phyloP scores from a whole-genome alignment of 2,113 vertebrate species.

The Siniperca knerii region DNA sequence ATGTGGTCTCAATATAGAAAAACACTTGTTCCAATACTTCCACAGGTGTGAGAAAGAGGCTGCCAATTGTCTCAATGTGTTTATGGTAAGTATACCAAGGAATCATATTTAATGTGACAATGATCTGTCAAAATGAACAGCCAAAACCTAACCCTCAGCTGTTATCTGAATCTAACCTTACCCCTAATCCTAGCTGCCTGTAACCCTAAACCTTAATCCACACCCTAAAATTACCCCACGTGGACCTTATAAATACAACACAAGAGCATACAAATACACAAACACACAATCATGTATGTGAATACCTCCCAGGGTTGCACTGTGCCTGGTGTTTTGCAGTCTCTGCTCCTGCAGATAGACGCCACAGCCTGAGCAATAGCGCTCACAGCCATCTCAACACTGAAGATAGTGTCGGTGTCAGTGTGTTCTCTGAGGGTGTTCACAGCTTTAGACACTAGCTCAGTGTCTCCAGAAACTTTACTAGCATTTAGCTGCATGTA shows the following conservation, averaged over 20 bases:
- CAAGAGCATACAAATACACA: not conserved
- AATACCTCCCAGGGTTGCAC: conserved; percentile 90
- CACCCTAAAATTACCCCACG: not conserved
- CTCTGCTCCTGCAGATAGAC: conserved; percentile 79
- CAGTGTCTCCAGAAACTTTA: not conserved
- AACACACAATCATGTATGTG: not conserved
- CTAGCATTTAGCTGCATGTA: conserved; percentile 71
- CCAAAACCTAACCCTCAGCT: not conserved
- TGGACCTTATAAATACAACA: not conserved
- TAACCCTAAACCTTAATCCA: not conserved
- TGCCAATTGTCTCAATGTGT: not conserved
- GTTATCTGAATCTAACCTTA: not conserved
- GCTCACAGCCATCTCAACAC: conserved; percentile 86
- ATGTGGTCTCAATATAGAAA: not conserved
- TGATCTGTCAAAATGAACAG: not conserved
- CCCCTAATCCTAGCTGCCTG: not conserved
- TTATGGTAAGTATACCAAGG: not conserved
- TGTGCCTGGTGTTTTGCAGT: conserved; percentile 81
- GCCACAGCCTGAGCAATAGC: conserved; percentile 86
- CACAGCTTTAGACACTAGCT: conserved; percentile 7
- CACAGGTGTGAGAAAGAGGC: not conserved
- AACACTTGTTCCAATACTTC: not conserved
- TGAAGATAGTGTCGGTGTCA: conserved; percentile 79
- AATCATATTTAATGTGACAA: not conserved
- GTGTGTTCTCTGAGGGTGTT: conserved; percentile 15